These are phyloP conservation scores for Lamproptera curius DNA, from an alignment of 2,888 invertebrate genomes.

Conservation along the genomic window DNA sequence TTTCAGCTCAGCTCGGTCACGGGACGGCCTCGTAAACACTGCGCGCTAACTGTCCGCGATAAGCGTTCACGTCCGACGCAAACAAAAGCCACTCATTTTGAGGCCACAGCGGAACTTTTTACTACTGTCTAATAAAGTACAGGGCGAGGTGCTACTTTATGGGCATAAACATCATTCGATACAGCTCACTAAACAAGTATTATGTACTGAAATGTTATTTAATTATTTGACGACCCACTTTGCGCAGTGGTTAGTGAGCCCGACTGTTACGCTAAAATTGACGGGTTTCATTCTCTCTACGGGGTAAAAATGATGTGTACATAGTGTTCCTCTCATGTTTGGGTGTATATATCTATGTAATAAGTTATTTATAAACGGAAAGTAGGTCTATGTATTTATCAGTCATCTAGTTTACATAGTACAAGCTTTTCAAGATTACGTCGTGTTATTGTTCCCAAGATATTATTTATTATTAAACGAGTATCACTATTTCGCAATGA, in stretches of 20 bases:
- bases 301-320: not conserved
- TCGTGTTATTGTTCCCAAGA: too few relatives aligned
- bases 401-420: too few relatives aligned
- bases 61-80: not conserved
- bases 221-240: not conserved
- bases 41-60: too few relatives aligned
- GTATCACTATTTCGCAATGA: too few relatives aligned
- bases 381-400: too few relatives aligned
- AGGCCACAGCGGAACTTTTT: not conserved
- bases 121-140: not conserved
- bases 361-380: too few relatives aligned
- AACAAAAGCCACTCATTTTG: not conserved
- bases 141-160: not conserved
- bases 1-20: not conserved
- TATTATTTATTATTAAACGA: too few relatives aligned
- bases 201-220: not conserved
- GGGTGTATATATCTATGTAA: too few relatives aligned
- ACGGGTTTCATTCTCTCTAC: too few relatives aligned
- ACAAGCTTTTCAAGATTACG: too few relatives aligned
- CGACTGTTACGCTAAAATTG: too few relatives aligned
- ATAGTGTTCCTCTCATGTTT: not conserved
- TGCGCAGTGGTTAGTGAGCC: too few relatives aligned
- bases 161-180: not conserved
- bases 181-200: not conserved
- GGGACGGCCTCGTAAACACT: not conserved